These are phyloP conservation scores for Drosophila austrosaltans DNA, from an alignment of 2,888 invertebrate species.

Conservation along the genomic window DNA sequence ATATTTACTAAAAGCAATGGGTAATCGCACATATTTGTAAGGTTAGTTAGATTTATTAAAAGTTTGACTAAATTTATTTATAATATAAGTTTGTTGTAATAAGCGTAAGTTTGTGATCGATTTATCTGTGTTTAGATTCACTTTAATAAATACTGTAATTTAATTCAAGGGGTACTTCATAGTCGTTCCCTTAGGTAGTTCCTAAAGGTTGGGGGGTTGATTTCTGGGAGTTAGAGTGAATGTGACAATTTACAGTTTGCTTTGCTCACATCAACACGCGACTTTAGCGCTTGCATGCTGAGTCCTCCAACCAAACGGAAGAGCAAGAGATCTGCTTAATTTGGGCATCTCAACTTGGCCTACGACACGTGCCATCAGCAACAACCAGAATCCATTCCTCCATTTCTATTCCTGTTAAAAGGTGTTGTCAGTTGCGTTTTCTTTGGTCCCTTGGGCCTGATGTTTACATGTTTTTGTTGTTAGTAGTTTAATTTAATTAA, in stretches of 20 bases:
- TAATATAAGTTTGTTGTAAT: too few species aligned
- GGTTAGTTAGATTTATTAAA: neutral
- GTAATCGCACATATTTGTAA: neutral
- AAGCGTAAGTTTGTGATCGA: too few species aligned
- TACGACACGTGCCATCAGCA: conserved; percentile 61
- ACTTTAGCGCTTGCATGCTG: conserved; percentile 18
- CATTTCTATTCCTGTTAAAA: conserved; percentile 34
- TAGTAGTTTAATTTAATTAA: conserved; percentile 76
- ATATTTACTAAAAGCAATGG: neutral
- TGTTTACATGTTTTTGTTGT: conserved; percentile 74
- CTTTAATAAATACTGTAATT: neutral
- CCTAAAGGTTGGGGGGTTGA: conserved; percentile 29
- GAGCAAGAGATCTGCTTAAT: conserved; percentile 65
- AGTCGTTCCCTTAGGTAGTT: neutral
- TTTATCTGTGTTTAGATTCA: too few species aligned
- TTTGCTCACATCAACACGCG: conserved; percentile 71
- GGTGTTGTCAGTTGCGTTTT: conserved; percentile 39
- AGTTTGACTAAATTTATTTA: neutral
- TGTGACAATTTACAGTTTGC: conserved; percentile 75
- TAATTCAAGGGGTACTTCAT: conserved; percentile 16
- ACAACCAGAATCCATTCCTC: neutral
- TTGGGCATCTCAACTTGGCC: conserved; percentile 60
- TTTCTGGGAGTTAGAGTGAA: neutral
- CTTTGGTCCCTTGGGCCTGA: conserved; percentile 26
- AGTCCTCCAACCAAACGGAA: neutral